These are phyloP conservation scores for Deilephila porcellus DNA, from an alignment of 2,888 invertebrate species.

Conservation along the genomic window DNA sequence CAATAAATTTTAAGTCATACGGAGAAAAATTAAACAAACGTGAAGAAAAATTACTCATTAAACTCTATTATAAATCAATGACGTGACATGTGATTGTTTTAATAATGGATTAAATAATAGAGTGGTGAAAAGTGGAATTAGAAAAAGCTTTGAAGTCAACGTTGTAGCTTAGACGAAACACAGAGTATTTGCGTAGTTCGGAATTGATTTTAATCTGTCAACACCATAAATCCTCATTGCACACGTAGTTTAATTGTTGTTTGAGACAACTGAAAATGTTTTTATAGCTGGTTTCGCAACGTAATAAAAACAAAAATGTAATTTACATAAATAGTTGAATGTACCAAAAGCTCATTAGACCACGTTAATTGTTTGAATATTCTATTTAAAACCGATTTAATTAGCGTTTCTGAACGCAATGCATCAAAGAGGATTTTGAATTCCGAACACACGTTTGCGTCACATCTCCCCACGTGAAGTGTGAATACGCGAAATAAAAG, in stretches of 20 bases:
- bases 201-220: slow-evolving; percentile 5
- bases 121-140: slow-evolving; percentile 2
- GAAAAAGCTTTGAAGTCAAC: neutral
- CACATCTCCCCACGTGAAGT: slow-evolving; percentile 68
- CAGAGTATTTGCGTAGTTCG: neutral
- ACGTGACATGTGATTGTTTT: neutral
- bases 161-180: neutral
- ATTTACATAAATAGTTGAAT: slow-evolving; percentile 11
- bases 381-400: slow-evolving; percentile 58
- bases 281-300: slow-evolving; percentile 18
- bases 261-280: neutral
- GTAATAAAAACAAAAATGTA: slow-evolving; percentile 23
- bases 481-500: slow-evolving; percentile 83
- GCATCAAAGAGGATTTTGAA: slow-evolving; percentile 71
- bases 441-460: slow-evolving; percentile 63
- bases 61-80: neutral
- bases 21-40: neutral
- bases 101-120: slow-evolving; percentile 1
- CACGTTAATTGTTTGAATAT: slow-evolving; percentile 55
- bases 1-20: neutral
- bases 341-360: slow-evolving; percentile 44
- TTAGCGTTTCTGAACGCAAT: slow-evolving; percentile 59
- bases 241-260: slow-evolving; percentile 15
- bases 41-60: neutral
- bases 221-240: slow-evolving; percentile 7